phyloP scores from a whole-genome alignment of 2,888 invertebrate genomes.

The Sarcophaga carnaria region DNA sequence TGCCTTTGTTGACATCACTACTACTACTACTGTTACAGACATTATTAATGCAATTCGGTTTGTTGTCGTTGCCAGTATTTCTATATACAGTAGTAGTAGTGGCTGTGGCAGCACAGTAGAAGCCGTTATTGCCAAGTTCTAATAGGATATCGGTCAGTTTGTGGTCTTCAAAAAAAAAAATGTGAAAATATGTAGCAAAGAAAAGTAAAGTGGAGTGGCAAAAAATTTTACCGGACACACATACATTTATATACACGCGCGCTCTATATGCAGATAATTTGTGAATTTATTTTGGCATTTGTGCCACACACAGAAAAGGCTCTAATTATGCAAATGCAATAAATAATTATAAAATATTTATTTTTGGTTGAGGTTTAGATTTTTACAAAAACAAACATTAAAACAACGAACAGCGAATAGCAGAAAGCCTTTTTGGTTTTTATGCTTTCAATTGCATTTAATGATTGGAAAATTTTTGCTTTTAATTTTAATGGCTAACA shows the following conservation, averaged over 20 bases:
- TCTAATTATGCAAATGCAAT: conserved; percentile 34
- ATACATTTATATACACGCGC: background rate
- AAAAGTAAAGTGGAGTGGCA: background rate
- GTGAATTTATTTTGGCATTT: conserved; percentile 27
- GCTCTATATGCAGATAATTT: conserved; percentile 30
- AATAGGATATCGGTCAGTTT: conserved; percentile 44
- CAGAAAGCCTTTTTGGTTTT: background rate
- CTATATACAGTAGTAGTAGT: conserved; percentile 3
- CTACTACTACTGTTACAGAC: background rate
- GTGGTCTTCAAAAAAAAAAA: conserved; percentile 3
- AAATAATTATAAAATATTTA: conserved; percentile 30
- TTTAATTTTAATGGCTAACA: background rate
- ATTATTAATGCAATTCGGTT: conserved; percentile 18
- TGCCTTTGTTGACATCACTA: background rate
- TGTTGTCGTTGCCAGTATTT: background rate
- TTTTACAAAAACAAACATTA: background rate
- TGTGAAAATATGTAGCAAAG: background rate
- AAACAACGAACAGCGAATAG: background rate
- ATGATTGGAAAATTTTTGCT: background rate
- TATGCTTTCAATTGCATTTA: background rate
- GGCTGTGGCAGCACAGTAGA: background rate
- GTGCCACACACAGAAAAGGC: conserved; percentile 2
- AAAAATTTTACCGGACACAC: background rate
- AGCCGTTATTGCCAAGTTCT: conserved; percentile 1
- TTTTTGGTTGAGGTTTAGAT: background rate